Conservation (phyloP, 1,140 invertebrate species). For the Argopecten irradians region DNA sequence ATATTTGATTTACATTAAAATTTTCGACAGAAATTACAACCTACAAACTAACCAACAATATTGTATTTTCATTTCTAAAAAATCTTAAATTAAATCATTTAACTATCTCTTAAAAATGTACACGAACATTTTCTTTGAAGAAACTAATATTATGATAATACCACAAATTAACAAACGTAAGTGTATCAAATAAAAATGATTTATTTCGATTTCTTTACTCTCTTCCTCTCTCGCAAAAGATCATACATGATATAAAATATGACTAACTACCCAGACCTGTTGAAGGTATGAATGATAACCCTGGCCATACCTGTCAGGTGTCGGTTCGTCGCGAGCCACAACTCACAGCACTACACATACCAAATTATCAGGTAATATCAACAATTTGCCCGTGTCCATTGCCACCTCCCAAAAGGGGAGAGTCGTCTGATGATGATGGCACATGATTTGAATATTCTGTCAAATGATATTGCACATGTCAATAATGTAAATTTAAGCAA, state of each 20-base stretch:
- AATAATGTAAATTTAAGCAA: background rate
- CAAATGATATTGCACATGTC: constrained; percentile 12
- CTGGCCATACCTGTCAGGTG: background rate
- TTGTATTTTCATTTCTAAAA: too few relatives aligned
- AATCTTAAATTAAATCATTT: too few relatives aligned
- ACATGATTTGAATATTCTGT: background rate
- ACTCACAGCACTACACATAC: background rate
- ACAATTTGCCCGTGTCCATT: background rate
- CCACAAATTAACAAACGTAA: constrained; percentile 12
- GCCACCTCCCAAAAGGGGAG: background rate
- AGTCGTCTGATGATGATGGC: background rate
- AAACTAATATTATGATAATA: background rate
- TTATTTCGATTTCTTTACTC: background rate
- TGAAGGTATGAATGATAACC: background rate
- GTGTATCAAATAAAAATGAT: background rate
- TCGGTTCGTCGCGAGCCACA: background rate
- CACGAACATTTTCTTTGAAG: background rate
- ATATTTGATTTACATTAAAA: too few relatives aligned
- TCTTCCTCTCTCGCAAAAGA: background rate
- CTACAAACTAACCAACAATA: too few relatives aligned
- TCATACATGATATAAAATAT: background rate
- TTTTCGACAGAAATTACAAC: too few relatives aligned
- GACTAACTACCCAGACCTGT: background rate
- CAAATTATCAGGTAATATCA: background rate
- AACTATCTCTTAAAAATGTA: too few relatives aligned